phyloP scores from a whole-genome alignment of 2,888 invertebrate species.

The Troilus luridus region DNA sequence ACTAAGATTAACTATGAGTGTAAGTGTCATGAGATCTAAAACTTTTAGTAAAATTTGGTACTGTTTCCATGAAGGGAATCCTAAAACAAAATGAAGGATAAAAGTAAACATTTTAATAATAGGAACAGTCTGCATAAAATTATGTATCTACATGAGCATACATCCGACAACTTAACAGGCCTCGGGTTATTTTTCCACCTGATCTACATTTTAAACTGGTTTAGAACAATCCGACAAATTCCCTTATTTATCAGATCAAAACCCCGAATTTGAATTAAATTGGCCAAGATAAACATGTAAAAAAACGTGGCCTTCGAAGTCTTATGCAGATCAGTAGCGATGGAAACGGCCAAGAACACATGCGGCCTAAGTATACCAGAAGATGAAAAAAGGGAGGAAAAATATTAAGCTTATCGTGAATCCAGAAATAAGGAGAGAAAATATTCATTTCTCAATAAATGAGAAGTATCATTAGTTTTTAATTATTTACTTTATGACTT shows the following conservation, averaged over 20 bases:
- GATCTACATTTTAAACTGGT: constrained; percentile 33
- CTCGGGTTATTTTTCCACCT: neutral
- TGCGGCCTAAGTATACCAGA: neutral
- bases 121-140: neutral
- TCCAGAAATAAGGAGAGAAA: neutral
- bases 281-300: neutral
- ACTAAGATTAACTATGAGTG: too few species aligned
- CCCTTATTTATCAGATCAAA: constrained; percentile 9
- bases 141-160: neutral
- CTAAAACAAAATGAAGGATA: too few species aligned
- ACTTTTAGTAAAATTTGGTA: too few species aligned
- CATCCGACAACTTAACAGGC: neutral
- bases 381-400: neutral
- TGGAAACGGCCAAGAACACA: neutral
- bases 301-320: neutral
- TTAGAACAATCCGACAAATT: constrained; percentile 37
- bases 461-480: neutral
- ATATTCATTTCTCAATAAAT: neutral
- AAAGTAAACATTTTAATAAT: neutral
- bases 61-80: too few species aligned
- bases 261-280: constrained; percentile 16
- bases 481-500: neutral
- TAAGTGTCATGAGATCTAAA: too few species aligned
- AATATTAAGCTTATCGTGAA: neutral
- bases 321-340: constrained; percentile 6